Evolutionary conservation across 2,888 invertebrate species (phyloP), one percentile per base, ranked within the genome.

Genomic region (Parnassius glacialis): DNA sequence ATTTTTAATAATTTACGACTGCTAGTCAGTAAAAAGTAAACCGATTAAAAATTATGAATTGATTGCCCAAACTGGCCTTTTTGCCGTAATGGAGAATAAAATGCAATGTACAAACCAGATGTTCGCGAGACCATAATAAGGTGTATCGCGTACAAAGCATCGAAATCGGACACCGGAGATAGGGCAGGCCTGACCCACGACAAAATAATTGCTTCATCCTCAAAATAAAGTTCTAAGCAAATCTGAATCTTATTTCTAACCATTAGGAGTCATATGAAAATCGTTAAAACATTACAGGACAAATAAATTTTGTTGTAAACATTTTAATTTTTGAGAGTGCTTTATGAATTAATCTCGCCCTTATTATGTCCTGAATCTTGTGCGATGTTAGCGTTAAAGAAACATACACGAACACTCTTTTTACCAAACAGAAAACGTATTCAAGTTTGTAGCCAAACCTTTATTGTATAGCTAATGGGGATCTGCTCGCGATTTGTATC

Each of bases 121-220:
- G 88, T 89, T 87, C 85, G 80, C 85, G 78, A 75, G 79, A 83
- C 85, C 80, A 91, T 91, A 90, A 91, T 91, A 90, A 91, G 91
- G 83, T 84, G 79, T 89, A 90, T 91, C 91, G 90, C 78, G 83
- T 78, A 90, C 89, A 91, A 91, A 88, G 87, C 83, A 84, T 85
- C 83, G 91, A 86, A 88, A 91, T 90, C 86, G 81, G 89, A 91
- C 90, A 91, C 91, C 89, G 85, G 84, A 85, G 90, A 89, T 88
- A 88, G 88, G 85, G 85, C 85, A 86, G 80, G 78, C 74, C 81
- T 79, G 83, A 82, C 83, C 81, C 79, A 74, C 72, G 70, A 72
- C 87, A 84, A 82, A 80, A 72, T 80, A 73, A 83, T 75, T 62
- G 69, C 72, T 80, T 71, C 80, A 64, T 68, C 63, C 67, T 59